phyloP scores from a whole-genome alignment of 2,113 vertebrate species.

The Gallinago media region DNA sequence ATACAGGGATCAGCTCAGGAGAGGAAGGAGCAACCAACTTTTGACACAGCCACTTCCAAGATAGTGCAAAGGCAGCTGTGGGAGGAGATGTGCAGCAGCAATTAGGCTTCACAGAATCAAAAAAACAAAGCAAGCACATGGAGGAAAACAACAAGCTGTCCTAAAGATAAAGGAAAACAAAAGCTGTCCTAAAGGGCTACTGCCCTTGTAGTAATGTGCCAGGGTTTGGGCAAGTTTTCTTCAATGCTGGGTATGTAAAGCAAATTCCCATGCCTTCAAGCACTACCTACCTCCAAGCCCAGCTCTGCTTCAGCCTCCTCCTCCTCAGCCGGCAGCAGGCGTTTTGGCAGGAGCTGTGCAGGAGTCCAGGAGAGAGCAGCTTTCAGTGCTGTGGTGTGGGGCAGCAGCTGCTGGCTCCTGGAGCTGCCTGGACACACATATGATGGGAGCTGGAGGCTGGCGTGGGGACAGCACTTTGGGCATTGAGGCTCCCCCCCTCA shows the following conservation, averaged over 20 bases:
- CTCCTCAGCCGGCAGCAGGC: rapidly evolving
- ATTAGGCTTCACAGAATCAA: rapidly evolving
- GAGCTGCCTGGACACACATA: not conserved
- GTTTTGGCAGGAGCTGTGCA: not conserved
- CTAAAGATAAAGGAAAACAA: not conserved
- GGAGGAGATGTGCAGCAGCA: not conserved
- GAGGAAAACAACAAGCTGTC: not conserved
- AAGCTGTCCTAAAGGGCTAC: not conserved
- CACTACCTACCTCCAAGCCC: conserved; percentile 9
- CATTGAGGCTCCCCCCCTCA: not conserved
- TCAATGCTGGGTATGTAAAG: not conserved
- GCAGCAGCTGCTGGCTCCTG: not conserved
- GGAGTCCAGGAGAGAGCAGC: not conserved
- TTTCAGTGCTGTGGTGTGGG: rapidly evolving
- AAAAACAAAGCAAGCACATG: not conserved
- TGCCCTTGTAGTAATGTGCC: rapidly evolving
- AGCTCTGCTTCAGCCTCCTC: not conserved
- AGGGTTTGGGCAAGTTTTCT: not conserved
- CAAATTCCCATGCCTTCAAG: not conserved
- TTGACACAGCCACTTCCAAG: not conserved
- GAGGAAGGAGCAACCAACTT: not conserved
- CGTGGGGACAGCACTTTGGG: not conserved
- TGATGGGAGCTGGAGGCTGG: not conserved
- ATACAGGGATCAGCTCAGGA: not conserved
- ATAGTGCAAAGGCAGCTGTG: not conserved